Evolutionary conservation across 1,140 invertebrate species (phyloP), one percentile per base, ranked within the genome.

Genomic region (Gryllus bimaculatus): DNA sequence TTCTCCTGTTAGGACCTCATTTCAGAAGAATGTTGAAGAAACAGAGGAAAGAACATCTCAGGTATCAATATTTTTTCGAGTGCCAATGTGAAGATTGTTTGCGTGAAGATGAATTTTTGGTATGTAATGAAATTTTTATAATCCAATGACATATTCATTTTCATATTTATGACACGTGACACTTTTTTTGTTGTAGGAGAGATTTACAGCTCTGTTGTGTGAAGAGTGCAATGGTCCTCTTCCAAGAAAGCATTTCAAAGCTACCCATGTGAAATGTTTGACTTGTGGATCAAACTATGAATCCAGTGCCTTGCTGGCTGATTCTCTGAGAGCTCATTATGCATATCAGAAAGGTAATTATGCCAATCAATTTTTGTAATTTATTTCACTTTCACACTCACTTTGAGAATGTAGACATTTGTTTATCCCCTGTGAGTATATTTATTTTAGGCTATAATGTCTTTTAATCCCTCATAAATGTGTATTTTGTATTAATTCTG

Each of bases 1-100:
- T 54, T 75, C 79, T 48, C 48, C 77, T 76, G 78, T 73, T 80
- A 88, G 87, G 92, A 18, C 92, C 92, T 74, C 90, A 93, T 83
- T 91, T 87, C 76, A 87, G 89, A 78, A 85, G 90, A 78, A 90
- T 91, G 87, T 80, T 84, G 1, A 86, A 84, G 74, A 80, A 86
- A 20, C 87, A 91, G 20, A 86, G 93, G 77, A 90, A 91, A 81
- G 83, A 88, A 49, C 82, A 84, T n/a, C 85, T 95, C 7, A 84
- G 86, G 76, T 87, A 86, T 20, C 93, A 94, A 83, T 95, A 95
- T 84, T 89, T 87, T 84, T 95, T 95, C 84, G 84, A 84, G 0
- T 95, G 93, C 84, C 81, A 84, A 20, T 95, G 93, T 85, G 76
- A 83, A 48, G 86, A 88, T 8, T 95, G 93, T 82, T 86, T 84